Percentiles rank a stretch among this genome's conserved stretches.
Evolutionary conservation across 1,140 invertebrate genomes (phyloP).

Genomic region (Lithobius niger): DNA sequence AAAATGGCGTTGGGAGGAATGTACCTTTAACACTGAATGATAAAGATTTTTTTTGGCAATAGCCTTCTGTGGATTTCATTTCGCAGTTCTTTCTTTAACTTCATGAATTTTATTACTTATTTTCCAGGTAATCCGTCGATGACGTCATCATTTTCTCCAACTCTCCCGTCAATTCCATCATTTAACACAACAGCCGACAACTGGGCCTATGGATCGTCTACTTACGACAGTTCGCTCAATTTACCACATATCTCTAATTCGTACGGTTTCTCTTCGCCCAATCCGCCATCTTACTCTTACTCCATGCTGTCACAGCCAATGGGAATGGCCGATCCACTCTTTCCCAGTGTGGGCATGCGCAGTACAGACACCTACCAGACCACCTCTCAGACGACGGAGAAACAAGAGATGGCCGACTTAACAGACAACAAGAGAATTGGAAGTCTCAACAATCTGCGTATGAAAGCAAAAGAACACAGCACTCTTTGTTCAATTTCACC

Average conservation of each 20-base stretch:
- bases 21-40: too few relatives aligned
- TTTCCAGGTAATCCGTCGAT: background rate
- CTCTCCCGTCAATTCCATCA: background rate
- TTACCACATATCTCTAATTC: background rate
- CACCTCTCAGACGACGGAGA: background rate
- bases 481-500: conserved; percentile 6
- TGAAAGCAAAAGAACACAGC: conserved; percentile 6
- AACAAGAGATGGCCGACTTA: background rate
- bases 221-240: background rate
- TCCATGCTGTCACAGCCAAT: conserved; percentile 7
- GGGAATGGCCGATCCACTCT: conserved; percentile 6
- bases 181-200: conserved; percentile 7
- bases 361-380: background rate
- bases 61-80: too few relatives aligned
- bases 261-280: conserved; percentile 8
- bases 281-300: conserved; percentile 7
- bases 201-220: conserved; percentile 1
- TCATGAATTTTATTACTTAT: background rate
- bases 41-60: too few relatives aligned
- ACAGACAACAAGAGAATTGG: background rate
- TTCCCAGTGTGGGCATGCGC: conserved; percentile 8
- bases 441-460: conserved; percentile 2
- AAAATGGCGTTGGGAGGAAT: too few relatives aligned
- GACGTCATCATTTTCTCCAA: conserved; percentile 4
- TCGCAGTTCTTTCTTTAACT: background rate